A percentile compares a stretch with the other conserved stretches of the same genome.
Evolutionary conservation across 2,888 invertebrate species (phyloP).

Genomic region (Nephrocerus scutellatus): DNA sequence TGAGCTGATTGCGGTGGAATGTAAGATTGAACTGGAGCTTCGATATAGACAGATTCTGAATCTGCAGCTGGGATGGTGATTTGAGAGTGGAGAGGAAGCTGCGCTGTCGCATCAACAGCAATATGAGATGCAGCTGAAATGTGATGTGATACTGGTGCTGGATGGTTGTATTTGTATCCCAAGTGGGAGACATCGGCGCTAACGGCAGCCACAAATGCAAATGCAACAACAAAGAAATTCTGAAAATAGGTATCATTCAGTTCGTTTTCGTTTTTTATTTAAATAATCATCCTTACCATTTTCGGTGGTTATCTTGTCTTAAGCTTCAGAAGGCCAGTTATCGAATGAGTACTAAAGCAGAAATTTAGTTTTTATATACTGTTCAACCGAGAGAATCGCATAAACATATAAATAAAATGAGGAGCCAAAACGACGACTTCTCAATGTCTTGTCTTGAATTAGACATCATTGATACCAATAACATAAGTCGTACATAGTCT

Average conservation of each 20-base stretch:
- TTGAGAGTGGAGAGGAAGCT: neutral
- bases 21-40: constrained; percentile 3
- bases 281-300: too few species aligned
- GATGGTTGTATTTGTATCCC: constrained; percentile 18
- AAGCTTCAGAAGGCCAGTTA: too few species aligned
- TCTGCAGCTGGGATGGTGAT: neutral
- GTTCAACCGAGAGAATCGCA: too few species aligned
- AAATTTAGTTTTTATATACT: too few species aligned
- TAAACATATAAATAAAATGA: too few species aligned
- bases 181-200: constrained; percentile 19
- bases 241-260: constrained; percentile 5
- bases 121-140: neutral
- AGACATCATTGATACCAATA: too few species aligned
- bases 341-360: too few species aligned
- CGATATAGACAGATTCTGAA: neutral
- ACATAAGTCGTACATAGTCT: too few species aligned
- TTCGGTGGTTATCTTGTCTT: too few species aligned
- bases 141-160: constrained; percentile 5
- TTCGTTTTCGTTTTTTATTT: neutral
- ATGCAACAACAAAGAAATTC: constrained; percentile 12
- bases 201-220: constrained; percentile 9
- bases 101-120: neutral
- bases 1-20: constrained; percentile 17
- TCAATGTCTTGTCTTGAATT: too few species aligned
- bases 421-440: too few species aligned